These are phyloP conservation scores for Drosophila dives DNA, from an alignment of 2,888 invertebrate genomes.

Conservation along the genomic window DNA sequence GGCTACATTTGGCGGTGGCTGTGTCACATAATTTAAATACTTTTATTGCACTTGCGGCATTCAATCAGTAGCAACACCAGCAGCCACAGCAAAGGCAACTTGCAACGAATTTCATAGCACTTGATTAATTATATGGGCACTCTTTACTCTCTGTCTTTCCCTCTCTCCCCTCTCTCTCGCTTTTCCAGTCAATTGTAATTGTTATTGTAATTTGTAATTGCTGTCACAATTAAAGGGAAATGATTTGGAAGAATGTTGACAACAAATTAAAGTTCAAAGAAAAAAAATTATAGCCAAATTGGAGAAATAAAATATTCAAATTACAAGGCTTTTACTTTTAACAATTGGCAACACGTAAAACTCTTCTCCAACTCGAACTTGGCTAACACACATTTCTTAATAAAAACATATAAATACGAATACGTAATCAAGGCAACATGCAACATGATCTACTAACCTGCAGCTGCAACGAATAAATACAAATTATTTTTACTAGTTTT, in stretches of 20 bases:
- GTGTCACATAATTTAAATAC: conserved; percentile 62
- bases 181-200: conserved; percentile 47
- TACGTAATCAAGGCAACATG: background rate
- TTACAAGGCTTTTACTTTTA: background rate
- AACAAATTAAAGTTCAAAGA: conserved; percentile 18
- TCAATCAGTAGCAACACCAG: conserved; percentile 57
- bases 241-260: conserved; percentile 53
- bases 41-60: conserved; percentile 61
- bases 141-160: conserved; percentile 13
- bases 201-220: conserved; percentile 69
- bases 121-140: conserved; percentile 68
- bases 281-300: background rate
- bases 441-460: conserved; percentile 1
- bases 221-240: conserved; percentile 59
- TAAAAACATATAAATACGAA: background rate
- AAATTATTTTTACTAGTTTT: background rate
- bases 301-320: background rate
- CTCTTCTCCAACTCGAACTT: background rate
- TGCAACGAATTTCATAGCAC: conserved; percentile 23
- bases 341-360: background rate
- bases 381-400: background rate
- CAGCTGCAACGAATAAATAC: background rate
- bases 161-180: background rate
- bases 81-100: conserved; percentile 1
- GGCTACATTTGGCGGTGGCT: conserved; percentile 23